phyloP scores from a whole-genome alignment of 2,797 vertebrate genomes.

The Lithobates sylvaticus region DNA sequence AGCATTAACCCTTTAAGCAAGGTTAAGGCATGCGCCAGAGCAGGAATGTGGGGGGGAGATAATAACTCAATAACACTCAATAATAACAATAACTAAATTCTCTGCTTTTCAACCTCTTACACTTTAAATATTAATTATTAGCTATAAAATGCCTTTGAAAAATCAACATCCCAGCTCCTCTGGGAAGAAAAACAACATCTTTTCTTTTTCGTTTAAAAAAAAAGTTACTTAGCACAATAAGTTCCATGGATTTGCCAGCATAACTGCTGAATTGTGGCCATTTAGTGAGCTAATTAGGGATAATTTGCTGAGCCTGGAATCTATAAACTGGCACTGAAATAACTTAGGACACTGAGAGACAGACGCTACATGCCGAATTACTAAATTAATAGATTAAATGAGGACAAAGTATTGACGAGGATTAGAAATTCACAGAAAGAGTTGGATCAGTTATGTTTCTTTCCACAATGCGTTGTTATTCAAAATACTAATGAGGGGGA shows the following conservation, averaged over 20 bases:
- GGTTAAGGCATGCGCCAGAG: too few relatives aligned
- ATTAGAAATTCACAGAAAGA: background rate
- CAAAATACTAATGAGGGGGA: conserved; percentile 9
- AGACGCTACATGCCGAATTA: background rate
- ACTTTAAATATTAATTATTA: conserved; percentile 5
- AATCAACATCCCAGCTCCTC: background rate
- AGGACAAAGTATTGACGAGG: background rate
- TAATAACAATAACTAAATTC: too few relatives aligned
- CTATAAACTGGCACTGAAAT: background rate
- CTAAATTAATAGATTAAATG: background rate
- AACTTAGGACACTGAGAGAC: background rate
- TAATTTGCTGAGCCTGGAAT: conserved; percentile 1
- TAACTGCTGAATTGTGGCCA: background rate
- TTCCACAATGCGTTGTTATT: conserved; percentile 19
- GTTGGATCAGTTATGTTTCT: background rate
- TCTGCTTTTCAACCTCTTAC: too few relatives aligned
- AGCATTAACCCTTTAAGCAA: too few relatives aligned
- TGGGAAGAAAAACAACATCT: background rate
- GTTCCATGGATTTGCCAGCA: background rate
- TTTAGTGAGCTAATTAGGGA: conserved; percentile 2
- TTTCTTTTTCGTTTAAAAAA: background rate
- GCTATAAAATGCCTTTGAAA: background rate
- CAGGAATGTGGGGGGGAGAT: too few relatives aligned
- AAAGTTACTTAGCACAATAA: conserved; percentile 17
- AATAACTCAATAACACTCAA: too few relatives aligned